Evolutionary conservation across 2,797 vertebrate species (phyloP).

Genomic region (Tamandua tetradactyla): DNA sequence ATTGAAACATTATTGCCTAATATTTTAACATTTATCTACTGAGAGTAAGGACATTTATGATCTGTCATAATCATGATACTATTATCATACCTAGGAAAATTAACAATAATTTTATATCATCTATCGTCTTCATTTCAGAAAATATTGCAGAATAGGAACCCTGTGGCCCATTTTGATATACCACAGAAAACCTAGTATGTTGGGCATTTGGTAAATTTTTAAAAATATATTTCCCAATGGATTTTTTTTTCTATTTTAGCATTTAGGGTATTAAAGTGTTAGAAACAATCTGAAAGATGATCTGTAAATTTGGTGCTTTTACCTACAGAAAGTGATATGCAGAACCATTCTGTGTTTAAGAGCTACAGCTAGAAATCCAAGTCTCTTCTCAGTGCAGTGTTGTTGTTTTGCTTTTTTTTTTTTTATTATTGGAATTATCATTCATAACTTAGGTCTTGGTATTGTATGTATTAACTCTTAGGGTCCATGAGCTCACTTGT

Average conservation of each 20-base stretch:
- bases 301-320: not conserved
- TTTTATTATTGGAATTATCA: slow-evolving; percentile 8
- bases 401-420: too few species aligned
- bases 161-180: not conserved
- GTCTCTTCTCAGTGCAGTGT: not conserved
- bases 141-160: not conserved
- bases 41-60: slow-evolving; percentile 40
- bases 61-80: not conserved
- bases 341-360: not conserved
- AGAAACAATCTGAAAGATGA: not conserved
- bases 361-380: not conserved
- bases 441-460: not conserved
- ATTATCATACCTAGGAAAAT: not conserved
- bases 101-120: not conserved
- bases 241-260: slow-evolving; percentile 9
- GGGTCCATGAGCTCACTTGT: not conserved
- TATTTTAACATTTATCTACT: slow-evolving; percentile 32
- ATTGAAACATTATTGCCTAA: not conserved
- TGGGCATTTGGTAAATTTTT: not conserved
- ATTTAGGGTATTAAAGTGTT: not conserved
- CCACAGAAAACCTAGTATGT: not conserved
- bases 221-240: not conserved
- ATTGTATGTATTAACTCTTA: not conserved
- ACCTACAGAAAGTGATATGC: slow-evolving; percentile 5
- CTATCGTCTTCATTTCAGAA: not conserved